Conservation (phyloP, 2,797 vertebrate species). For the Rhabdophis nuchalis region DNA sequence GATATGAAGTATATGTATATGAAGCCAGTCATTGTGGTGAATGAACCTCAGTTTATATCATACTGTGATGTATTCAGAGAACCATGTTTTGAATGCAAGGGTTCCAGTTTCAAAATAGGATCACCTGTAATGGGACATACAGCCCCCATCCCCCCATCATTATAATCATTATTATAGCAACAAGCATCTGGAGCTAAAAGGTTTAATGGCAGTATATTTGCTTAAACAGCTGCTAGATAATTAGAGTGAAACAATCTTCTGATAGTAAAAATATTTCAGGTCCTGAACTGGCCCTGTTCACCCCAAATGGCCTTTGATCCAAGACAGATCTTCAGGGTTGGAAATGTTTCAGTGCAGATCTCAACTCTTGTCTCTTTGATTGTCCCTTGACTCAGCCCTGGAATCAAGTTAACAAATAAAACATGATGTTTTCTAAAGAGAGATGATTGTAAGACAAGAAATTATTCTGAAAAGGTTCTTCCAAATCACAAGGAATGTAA, state of each 20-base stretch:
- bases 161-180: not conserved
- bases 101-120: not conserved
- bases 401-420: not conserved
- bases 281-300: not conserved
- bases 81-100: not conserved
- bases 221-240: not conserved
- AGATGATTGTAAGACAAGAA: not conserved
- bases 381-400: not conserved
- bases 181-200: not conserved
- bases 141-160: not conserved
- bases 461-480: not conserved
- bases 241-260: not conserved
- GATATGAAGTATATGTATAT: no score
- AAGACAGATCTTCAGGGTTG: not conserved
- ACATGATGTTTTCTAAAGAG: not conserved
- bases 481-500: not conserved
- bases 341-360: not conserved
- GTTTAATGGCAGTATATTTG: not conserved
- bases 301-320: not conserved
- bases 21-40: not conserved
- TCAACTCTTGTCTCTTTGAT: not conserved
- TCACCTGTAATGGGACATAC: not conserved
- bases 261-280: not conserved
- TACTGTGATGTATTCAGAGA: not conserved
- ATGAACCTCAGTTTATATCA: not conserved